phyloP scores from a whole-genome alignment of 2,888 invertebrate genomes.

The Eristalis tenax region DNA sequence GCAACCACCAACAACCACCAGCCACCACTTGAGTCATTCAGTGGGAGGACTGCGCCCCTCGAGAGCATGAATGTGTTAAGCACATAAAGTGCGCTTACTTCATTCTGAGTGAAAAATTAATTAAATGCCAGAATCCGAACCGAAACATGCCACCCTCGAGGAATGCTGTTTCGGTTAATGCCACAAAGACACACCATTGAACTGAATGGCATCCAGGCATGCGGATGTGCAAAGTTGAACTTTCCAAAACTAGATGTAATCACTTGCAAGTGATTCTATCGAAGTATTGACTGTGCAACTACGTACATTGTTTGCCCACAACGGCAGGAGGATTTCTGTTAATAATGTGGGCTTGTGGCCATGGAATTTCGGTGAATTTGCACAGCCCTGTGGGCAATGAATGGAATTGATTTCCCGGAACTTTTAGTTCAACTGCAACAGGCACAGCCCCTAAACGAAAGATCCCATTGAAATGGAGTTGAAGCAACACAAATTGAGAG shows the following conservation, averaged over 20 bases:
- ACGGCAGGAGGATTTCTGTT: no score
- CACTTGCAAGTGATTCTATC: background rate
- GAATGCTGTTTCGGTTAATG: background rate
- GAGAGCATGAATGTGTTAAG: background rate
- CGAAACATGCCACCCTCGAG: background rate
- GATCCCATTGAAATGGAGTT: no score
- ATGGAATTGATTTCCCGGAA: no score
- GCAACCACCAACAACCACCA: background rate
- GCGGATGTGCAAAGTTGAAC: background rate
- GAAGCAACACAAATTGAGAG: no score
- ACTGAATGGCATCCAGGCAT: background rate
- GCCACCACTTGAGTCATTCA: background rate
- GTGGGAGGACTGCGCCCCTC: background rate
- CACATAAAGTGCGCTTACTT: background rate
- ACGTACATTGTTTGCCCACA: background rate
- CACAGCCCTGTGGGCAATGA: no score
- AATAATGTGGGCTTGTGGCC: no score
- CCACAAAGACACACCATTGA: background rate
- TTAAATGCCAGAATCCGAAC: background rate
- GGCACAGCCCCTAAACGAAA: no score
- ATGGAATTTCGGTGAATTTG: no score
- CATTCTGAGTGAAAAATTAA: background rate
- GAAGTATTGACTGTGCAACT: background rate
- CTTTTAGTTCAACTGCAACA: no score
- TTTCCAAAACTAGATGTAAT: background rate